A percentile compares a stretch with the other conserved stretches of the same genome.
phyloP scores from a whole-genome alignment of 2,888 invertebrate species.

The Galeruca laticollis region DNA sequence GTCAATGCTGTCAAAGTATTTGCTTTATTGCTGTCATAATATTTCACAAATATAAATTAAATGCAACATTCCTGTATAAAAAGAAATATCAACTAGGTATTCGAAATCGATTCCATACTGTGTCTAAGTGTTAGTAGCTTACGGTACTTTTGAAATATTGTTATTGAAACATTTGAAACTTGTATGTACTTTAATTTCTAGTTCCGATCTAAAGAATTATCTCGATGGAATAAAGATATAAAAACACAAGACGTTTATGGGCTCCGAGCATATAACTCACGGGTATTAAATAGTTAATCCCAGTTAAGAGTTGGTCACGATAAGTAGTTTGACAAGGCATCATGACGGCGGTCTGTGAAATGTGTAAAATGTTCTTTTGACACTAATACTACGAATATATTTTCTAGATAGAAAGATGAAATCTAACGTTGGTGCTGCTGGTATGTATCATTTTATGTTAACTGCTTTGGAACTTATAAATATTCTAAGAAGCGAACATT shows the following conservation, averaged over 20 bases:
- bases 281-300: conserved; percentile 37
- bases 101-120: too few species aligned
- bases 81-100: too few species aligned
- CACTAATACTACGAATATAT: conserved; percentile 43
- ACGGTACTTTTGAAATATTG: background rate
- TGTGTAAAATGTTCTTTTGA: conserved; percentile 42
- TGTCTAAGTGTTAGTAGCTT: too few species aligned
- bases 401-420: conserved; percentile 34
- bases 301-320: conserved; percentile 42
- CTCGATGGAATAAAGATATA: conserved; percentile 12
- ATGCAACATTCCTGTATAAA: too few species aligned
- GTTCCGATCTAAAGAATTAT: background rate
- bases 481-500: conserved; percentile 27
- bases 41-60: too few species aligned
- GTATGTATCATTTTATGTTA: conserved; percentile 43
- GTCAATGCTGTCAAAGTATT: too few species aligned
- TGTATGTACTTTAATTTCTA: background rate
- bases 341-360: conserved; percentile 39
- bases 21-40: too few species aligned
- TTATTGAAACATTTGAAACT: background rate
- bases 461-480: conserved; percentile 32
- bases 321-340: conserved; percentile 45
- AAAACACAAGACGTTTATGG: conserved; percentile 30
- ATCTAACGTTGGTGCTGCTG: conserved; percentile 40
- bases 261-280: conserved; percentile 28